Evolutionary conservation across 2,113 vertebrate genomes (phyloP), one percentile per base, ranked within the genome.

Genomic region (Crotalus viridis): DNA sequence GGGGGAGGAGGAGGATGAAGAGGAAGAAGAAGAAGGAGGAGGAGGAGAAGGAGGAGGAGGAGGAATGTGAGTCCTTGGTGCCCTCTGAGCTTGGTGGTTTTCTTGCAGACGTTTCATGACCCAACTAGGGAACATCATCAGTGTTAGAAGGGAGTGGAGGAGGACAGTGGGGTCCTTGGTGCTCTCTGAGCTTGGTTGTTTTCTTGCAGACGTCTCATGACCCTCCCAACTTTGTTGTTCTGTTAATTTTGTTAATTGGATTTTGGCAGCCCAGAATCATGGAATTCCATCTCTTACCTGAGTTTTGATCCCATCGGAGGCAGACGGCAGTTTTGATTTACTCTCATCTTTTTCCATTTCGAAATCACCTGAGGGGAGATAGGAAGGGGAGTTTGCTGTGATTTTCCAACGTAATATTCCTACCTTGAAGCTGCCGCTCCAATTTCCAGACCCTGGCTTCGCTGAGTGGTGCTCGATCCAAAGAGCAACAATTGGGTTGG

Each of bases 311-410:
- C 13, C 57, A 21, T 64, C 12, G 0, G 51, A 3, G 51, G 26
- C 0, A 3, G 26, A 51, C 0, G 85, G 10, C 3, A 15, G 26
- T 3, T 13, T 43, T 24, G 5, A 1, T 2, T 17, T n/a, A 24
- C 17, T 55, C 43, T 6, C 1, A 0, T 2, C n/a, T 89, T 55
- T 10, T 10, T 85, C 87, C 88, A 89, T 89, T 13, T 26, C 17
- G 52, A 92, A 57, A 2, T 17, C 91, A 57, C 51, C 89, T 59
- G 43, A 1, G 22, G 15, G 9, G n/a, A 74, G 51, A 74, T 28
- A 88, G 56, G 21, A 28, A 26, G 28, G 24, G 6, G 28, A 74
- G 13, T 33, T 74, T 33, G n/a, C n/a, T 17, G 13, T 74, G 15
- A 74, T 33, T 74, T 74, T 7, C n/a, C 69, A 74, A 33, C n/a